Evolutionary conservation across 1,140 invertebrate species (phyloP), one percentile per base, ranked within the genome.

Genomic region (Chlorops oryzae): DNA sequence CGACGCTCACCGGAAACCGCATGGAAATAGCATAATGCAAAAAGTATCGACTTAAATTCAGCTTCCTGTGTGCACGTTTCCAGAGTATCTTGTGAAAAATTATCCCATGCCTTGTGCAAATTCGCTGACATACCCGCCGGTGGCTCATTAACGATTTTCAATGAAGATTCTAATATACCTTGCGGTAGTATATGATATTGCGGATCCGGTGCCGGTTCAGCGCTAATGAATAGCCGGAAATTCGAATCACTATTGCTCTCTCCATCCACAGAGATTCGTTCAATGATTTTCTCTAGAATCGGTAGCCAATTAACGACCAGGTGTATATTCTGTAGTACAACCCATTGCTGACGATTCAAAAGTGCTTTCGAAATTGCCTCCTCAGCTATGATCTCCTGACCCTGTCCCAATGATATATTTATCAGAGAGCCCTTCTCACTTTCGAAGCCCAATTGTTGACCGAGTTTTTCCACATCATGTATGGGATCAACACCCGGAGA

Each of bases 71-170:
- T 83, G 71, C 91, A 95, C 73, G 87, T 87, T 65, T 97, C 94
- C 18, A 97, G 66, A 0, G 88, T 92, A 61, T 96, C 92, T 73
- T 96, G 92, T 57, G 77, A 87, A 74, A 98, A 97, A 74, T 96
- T 96, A 63, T 95, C 88, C 51, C 97, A 74, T 12, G 92, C 87
- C 76, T 96, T 96, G 67, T 95, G 92, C 27, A 95, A 78, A 74
- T 97, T 97, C 2, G 92, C 92, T 57, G 80, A 80, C 85, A 98
- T 96, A 24, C 94, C 94, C 9, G 88, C 90, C 0, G 94, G 93
- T 5, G 92, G 92, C 72, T 98, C 93, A 64, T 96, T 97, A 1
- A 93, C 96, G 35, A 97, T 95, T 76, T 98, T 97, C 53, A 97
- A 90, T 0, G 91, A 88, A 0, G 89, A 88, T 70, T 98, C 92